Conservation (phyloP, 2,888 invertebrate genomes). For the Keiferia lycopersicella region DNA sequence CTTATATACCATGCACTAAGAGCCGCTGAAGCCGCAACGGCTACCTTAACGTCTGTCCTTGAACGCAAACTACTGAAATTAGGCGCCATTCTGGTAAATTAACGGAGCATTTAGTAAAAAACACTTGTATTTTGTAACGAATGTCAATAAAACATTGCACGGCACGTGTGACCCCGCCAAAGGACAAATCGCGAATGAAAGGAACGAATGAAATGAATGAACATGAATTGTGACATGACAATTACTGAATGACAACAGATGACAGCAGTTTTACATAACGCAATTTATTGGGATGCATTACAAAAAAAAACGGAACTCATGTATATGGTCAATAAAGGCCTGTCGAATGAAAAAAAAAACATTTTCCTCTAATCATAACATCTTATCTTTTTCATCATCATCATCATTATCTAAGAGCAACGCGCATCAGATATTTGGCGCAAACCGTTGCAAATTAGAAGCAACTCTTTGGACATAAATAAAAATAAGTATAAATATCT, state of each 20-base stretch:
- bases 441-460: no score
- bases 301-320: no score
- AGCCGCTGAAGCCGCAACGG: conserved; percentile 84
- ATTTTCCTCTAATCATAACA: no score
- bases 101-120: conserved; percentile 30
- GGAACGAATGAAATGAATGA: conserved; percentile 19
- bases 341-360: no score
- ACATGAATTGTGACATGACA: background rate
- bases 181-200: conserved; percentile 20
- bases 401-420: no score
- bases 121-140: conserved; percentile 30
- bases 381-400: no score
- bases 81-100: conserved; percentile 83
- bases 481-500: no score
- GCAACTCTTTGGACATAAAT: no score
- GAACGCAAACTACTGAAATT: conserved; percentile 88
- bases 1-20: conserved; percentile 81
- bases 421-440: no score
- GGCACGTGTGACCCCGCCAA: conserved; percentile 11
- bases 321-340: no score
- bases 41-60: conserved; percentile 83
- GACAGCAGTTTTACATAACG: background rate
- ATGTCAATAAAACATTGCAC: conserved; percentile 23
- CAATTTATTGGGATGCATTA: background rate
- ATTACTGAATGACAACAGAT: background rate